A percentile compares a stretch with the other conserved stretches of the same genome.
phyloP scores from a whole-genome alignment of 2,888 invertebrate species.

The Amphipyra tragopoginis region DNA sequence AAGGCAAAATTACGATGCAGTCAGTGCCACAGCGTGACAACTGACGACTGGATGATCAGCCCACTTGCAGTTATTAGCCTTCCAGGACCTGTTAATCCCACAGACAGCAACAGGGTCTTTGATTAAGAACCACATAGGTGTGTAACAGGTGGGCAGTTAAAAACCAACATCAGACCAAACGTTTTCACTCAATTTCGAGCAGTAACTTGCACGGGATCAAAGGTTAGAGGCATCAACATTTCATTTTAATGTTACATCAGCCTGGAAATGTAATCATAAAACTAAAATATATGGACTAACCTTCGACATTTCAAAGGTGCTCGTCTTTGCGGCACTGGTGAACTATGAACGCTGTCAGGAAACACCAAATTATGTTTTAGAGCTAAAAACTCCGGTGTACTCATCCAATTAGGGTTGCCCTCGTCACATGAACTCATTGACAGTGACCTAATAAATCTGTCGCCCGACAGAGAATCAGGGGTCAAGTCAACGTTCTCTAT shows the following conservation, averaged over 20 bases:
- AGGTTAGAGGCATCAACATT: too few species aligned
- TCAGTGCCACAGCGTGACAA: too few species aligned
- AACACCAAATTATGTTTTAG: slow-evolving; percentile 95
- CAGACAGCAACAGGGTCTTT: neutral
- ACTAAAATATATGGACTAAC: slow-evolving; percentile 66
- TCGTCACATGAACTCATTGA: slow-evolving; percentile 92
- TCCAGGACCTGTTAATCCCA: neutral
- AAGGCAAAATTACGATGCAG: too few species aligned
- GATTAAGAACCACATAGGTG: neutral
- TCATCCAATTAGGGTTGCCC: slow-evolving; percentile 94
- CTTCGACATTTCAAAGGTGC: slow-evolving; percentile 91
- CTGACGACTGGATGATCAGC: too few species aligned
- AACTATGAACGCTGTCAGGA: slow-evolving; percentile 94
- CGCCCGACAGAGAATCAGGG: slow-evolving; percentile 90
- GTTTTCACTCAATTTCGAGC: neutral
- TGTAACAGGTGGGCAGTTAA: slow-evolving; percentile 1
- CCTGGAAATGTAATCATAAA: neutral
- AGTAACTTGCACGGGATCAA: neutral
- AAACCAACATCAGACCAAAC: neutral
- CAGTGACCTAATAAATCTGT: slow-evolving; percentile 90
- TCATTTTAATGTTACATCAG: neutral
- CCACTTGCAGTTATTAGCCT: too few species aligned
- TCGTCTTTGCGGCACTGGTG: slow-evolving; percentile 92
- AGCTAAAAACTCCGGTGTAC: slow-evolving; percentile 94
- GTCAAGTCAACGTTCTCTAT: slow-evolving; percentile 93